Percentiles rank a stretch among this genome's conserved stretches.
These are phyloP conservation scores for Chrysocyon brachyurus DNA, from an alignment of 2,797 vertebrate genomes.

Conservation along the genomic window DNA sequence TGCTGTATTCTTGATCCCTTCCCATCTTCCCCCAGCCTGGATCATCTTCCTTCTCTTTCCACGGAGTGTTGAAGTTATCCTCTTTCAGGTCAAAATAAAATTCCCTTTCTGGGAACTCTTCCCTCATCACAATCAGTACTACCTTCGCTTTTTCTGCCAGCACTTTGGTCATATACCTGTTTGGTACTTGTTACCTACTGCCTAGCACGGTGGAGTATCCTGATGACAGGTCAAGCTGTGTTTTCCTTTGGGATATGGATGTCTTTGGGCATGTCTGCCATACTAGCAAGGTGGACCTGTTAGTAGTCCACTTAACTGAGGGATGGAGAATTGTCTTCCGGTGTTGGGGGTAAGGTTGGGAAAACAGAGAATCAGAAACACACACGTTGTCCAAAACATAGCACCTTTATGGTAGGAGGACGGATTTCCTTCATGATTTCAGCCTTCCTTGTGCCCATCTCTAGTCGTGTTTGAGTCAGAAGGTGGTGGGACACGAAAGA, in stretches of 20 bases:
- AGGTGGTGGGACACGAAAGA: background rate
- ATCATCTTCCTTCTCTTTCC: background rate
- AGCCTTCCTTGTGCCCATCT: background rate
- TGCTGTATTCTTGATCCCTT: background rate
- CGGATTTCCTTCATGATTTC: background rate
- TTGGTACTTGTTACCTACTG: background rate
- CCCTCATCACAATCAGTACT: background rate
- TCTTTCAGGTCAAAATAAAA: background rate
- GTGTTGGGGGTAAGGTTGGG: background rate
- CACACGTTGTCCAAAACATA: background rate
- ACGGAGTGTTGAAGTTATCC: background rate
- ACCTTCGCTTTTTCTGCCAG: background rate
- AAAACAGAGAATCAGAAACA: conserved; percentile 36
- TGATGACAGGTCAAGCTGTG: background rate
- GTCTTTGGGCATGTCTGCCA: background rate
- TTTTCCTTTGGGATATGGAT: conserved; percentile 48
- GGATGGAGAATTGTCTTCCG: background rate
- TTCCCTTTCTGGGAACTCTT: background rate
- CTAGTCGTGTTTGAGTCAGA: background rate
- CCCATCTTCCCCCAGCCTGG: background rate
- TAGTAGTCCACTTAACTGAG: background rate
- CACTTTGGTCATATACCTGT: background rate
- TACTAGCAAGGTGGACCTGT: background rate
- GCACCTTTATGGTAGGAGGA: background rate
- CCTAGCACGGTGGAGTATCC: background rate